Base-by-base conservation (phyloP, 2,888 invertebrate species). In the Linyphia triangularis region DNA sequence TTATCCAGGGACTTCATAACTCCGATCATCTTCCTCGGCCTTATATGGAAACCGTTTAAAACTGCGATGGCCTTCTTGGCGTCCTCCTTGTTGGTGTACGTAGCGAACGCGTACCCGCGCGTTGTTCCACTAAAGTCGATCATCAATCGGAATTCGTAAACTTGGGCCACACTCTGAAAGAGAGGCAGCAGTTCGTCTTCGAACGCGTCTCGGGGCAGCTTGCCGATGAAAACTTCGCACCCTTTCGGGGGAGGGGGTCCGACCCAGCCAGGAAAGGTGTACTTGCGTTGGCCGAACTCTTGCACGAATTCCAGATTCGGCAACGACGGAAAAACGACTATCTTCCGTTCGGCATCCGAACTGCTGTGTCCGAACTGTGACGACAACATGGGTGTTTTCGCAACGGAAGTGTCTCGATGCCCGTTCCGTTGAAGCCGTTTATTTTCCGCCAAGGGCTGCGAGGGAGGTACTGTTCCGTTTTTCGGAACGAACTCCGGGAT, bases 1-100 rank as follows among this genome's bases (percentile, higher is more conserved):
- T 97, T 97, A 92, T 97, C 97, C 0, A 96, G 95, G 1, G 96
- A 96, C 91, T 95, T 95, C 0, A 95, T 95, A 1, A 97, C 97
- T 0, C 96, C 96, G 28, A 97, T 95, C 67, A 93, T 93, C 59
- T 94, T 93, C 9, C 95, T 94, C 0, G 94, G 94, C 43, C 95
- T 93, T 24, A 97, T 95, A 92, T 95, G 95, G 91, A 93, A 95
- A 19, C 95, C 95, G 92, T 97, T 95, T 63, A 97, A 93, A 65
- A 94, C 93, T 61, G 93, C 92, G 3, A 96, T 94, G 0, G 96
- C 96, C 26, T 92, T 92, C 67, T 93, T 93, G 0, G 97, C 97
- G n/a, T 95, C 94, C 1, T 93, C 92, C 7, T 93, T 92, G 67
- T 93, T 93, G 1, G 94, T 94, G 91, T 93, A 94, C 10, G 95